Conservation (phyloP, 1,140 invertebrate species). For the Drosophila kepulauana region DNA sequence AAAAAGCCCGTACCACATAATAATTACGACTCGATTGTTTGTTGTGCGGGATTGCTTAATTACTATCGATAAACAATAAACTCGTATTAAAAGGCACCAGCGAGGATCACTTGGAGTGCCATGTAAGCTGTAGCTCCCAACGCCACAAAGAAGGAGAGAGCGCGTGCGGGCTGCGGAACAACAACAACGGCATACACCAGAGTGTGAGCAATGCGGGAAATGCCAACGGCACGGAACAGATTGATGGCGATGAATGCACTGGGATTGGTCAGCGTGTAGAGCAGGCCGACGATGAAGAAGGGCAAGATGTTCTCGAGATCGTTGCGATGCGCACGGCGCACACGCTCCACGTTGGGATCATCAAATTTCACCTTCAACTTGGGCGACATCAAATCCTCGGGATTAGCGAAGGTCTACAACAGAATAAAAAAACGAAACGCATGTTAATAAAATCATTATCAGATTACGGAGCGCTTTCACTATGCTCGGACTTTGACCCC, state of each 20-base stretch:
- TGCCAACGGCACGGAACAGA: conserved; percentile 87
- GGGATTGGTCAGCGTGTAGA: conserved; percentile 88
- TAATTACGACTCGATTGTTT: too few species aligned
- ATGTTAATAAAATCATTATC: background rate
- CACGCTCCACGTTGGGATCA: conserved; percentile 87
- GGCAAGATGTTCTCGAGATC: conserved; percentile 90
- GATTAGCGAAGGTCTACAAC: conserved; percentile 87
- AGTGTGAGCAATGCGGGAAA: conserved; percentile 87
- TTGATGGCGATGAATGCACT: conserved; percentile 85
- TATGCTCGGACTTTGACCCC: conserved; percentile 45
- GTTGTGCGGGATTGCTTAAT: background rate
- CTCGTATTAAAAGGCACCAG: conserved; percentile 85
- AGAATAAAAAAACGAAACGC: conserved; percentile 41
- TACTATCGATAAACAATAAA: conserved; percentile 1
- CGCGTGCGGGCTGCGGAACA: conserved; percentile 87
- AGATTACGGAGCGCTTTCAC: conserved; percentile 25
- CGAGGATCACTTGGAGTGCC: conserved; percentile 83
- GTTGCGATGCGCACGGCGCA: conserved; percentile 88
- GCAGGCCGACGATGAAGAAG: conserved; percentile 87
- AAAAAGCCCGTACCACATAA: too few species aligned
- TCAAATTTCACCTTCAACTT: conserved; percentile 85
- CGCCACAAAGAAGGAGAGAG: conserved; percentile 86
- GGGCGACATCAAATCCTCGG: conserved; percentile 86
- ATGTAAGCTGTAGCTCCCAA: conserved; percentile 86
- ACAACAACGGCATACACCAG: conserved; percentile 87